These are phyloP conservation scores for Temnothorax longispinosus DNA, from an alignment of 1,140 invertebrate species.

Conservation along the genomic window DNA sequence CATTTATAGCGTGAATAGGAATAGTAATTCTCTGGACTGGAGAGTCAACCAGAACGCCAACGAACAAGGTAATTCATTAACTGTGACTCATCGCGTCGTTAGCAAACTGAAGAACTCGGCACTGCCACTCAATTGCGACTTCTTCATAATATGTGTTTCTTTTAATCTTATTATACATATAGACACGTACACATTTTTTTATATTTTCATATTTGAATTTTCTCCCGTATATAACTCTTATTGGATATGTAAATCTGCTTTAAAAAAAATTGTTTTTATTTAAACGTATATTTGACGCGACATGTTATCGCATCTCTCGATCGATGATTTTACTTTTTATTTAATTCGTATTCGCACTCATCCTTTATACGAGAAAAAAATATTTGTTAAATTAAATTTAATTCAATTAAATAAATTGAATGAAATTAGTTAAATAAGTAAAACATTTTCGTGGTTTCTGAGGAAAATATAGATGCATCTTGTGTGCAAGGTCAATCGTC, in stretches of 20 bases:
- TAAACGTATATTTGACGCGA: background rate
- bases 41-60: slow-evolving; percentile 74
- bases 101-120: background rate
- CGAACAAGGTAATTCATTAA: slow-evolving; percentile 76
- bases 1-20: slow-evolving; percentile 85
- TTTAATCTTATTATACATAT: background rate
- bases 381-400: background rate
- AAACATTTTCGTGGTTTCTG: background rate
- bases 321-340: background rate
- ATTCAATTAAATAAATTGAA: background rate
- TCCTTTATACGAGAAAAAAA: background rate
- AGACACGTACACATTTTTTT: background rate
- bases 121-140: background rate
- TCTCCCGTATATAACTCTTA: background rate
- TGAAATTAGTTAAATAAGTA: background rate
- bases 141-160: background rate
- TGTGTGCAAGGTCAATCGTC: background rate
- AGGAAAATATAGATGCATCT: background rate
- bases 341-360: background rate
- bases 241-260: background rate
- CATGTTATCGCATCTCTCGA: background rate
- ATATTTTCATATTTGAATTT: background rate
- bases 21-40: slow-evolving; percentile 81
- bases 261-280: background rate
- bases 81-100: slow-evolving; percentile 22